phyloP scores from a whole-genome alignment of 2,888 invertebrate genomes.

The Rhagonycha lutea region DNA sequence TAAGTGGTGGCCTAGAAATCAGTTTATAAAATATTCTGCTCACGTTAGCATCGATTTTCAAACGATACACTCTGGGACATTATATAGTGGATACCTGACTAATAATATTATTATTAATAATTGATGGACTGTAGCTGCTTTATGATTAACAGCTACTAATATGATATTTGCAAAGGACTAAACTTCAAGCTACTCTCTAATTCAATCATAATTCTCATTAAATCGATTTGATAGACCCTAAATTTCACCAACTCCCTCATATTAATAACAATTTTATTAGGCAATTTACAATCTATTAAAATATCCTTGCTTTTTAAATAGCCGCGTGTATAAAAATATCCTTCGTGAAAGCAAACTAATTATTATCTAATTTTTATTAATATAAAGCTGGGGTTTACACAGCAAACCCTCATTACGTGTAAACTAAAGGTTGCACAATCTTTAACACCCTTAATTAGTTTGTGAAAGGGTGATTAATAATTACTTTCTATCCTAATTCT shows the following conservation, averaged over 20 bases:
- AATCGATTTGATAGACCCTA: conserved; percentile 5
- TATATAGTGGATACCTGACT: conserved; percentile 6
- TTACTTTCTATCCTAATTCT: neutral
- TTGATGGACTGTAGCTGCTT: conserved; percentile 11
- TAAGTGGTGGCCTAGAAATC: conserved; percentile 10
- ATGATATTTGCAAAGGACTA: conserved; percentile 9
- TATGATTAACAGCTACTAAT: conserved; percentile 17
- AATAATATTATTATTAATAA: conserved; percentile 16
- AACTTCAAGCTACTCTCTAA: conserved; percentile 1
- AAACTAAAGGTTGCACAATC: neutral
- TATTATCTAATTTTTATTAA: neutral
- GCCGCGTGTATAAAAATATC: neutral
- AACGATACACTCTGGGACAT: neutral
- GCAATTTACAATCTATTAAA: neutral
- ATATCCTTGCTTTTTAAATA: neutral
- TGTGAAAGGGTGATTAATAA: neutral
- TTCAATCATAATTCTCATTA: conserved; percentile 18
- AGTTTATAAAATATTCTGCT: conserved; percentile 22
- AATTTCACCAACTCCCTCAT: neutral
- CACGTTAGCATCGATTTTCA: conserved; percentile 20
- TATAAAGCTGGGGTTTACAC: neutral
- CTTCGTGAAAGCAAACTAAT: neutral
- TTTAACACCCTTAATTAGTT: neutral
- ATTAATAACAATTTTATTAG: neutral
- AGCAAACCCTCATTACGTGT: neutral